Conservation (phyloP, 2,888 invertebrate genomes). For the Zygaena filipendulae region DNA sequence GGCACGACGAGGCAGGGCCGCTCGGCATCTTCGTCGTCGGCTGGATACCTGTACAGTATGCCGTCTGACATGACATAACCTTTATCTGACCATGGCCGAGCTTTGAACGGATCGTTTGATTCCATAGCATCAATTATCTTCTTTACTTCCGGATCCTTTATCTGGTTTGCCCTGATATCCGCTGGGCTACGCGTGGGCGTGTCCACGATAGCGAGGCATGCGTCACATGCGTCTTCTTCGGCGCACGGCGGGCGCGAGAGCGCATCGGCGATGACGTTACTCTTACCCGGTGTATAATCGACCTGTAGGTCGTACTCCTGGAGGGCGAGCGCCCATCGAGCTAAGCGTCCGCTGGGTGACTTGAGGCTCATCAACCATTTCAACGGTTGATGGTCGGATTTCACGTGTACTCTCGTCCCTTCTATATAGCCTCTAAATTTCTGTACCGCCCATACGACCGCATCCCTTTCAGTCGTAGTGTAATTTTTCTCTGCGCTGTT, state of each 20-base stretch:
- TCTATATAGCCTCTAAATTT: constrained; percentile 19
- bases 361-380: constrained; percentile 22
- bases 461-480: constrained; percentile 31
- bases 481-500: constrained; percentile 29
- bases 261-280: constrained; percentile 17
- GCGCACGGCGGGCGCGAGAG: constrained; percentile 13
- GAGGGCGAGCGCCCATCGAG: constrained; percentile 40
- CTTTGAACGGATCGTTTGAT: constrained; percentile 2
- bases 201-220: constrained; percentile 1
- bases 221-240: neutral
- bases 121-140: constrained; percentile 19
- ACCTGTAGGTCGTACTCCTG: constrained; percentile 32
- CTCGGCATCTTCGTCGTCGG: constrained; percentile 13
- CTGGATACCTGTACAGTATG: constrained; percentile 16
- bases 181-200: constrained; percentile 5
- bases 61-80: constrained; percentile 19
- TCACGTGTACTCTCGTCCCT: constrained; percentile 9
- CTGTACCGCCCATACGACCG: constrained; percentile 15
- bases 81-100: constrained; percentile 12
- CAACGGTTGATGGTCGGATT: constrained; percentile 16
- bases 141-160: constrained; percentile 14
- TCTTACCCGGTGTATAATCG: constrained; percentile 31
- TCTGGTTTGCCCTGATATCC: constrained; percentile 13
- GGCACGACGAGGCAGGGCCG: constrained; percentile 16
- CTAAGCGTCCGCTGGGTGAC: constrained; percentile 35